A percentile compares a stretch with the other conserved stretches of the same genome.
phyloP scores from a whole-genome alignment of 64 coral and sea anemone genomes.

The Orbicella faveolata region DNA sequence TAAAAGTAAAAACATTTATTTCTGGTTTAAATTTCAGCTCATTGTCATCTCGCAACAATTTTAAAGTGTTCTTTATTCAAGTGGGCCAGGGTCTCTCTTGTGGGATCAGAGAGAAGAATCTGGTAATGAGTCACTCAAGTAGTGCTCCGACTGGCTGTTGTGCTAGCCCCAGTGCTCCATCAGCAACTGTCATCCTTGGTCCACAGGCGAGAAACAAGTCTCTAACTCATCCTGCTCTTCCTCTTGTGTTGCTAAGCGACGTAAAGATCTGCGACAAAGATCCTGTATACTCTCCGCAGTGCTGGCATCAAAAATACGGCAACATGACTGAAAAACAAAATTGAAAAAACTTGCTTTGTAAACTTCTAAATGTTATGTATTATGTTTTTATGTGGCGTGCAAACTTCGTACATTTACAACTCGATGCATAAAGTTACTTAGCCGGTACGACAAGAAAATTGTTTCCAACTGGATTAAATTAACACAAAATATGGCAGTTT shows the following conservation, averaged over 20 bases:
- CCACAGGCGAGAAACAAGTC: constrained; percentile 4
- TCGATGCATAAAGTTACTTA: no score
- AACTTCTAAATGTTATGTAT: not conserved
- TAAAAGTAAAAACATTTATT: not conserved
- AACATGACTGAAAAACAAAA: constrained; percentile 48
- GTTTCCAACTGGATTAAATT: no score
- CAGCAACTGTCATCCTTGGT: constrained; percentile 32
- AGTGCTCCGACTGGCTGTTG: no score
- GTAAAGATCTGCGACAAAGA: constrained; percentile 68
- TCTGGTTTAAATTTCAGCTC: not conserved
- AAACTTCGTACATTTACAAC: no score
- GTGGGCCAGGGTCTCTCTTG: not conserved
- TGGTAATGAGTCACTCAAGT: not conserved
- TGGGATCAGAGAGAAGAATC: not conserved
- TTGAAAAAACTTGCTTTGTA: not conserved
- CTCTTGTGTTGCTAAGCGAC: constrained; percentile 70
- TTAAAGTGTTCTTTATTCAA: not conserved
- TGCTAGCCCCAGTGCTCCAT: not conserved
- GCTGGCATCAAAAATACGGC: constrained; percentile 64
- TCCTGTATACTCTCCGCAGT: constrained; percentile 69
- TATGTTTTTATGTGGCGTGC: not conserved
- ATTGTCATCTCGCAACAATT: not conserved
- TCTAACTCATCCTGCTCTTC: constrained; percentile 30
- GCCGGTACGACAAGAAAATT: no score
- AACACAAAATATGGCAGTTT: no score